Conservation (phyloP, 1,140 invertebrate species). For the Apis mellifera region Amel_HAv3.1 CM009942.2:580501-581000, state of each 20-base stretch:
- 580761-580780: constrained; percentile 70
- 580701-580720: constrained; percentile 58
- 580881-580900: constrained; percentile 17
- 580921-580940: neutral
- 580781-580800: constrained; percentile 66
- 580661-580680: constrained; percentile 56
- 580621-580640: constrained; percentile 67
- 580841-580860: constrained; percentile 77
- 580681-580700: constrained; percentile 41
- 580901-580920: neutral
- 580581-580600: constrained; percentile 79
- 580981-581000: constrained; percentile 71
- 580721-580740: constrained; percentile 66
- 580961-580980: constrained; percentile 55
- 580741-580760: constrained; percentile 62
- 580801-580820: constrained; percentile 79
- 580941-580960: neutral
- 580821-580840: constrained; percentile 80
- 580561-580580: constrained; percentile 69
- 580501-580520: constrained; percentile 1
- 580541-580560: constrained; percentile 15
- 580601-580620: constrained; percentile 80
- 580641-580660: constrained; percentile 65
- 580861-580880: constrained; percentile 66
- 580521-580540: constrained; percentile 57